Conservation (phyloP, 2,113 vertebrate species). For the Chunga burmeisteri region DNA sequence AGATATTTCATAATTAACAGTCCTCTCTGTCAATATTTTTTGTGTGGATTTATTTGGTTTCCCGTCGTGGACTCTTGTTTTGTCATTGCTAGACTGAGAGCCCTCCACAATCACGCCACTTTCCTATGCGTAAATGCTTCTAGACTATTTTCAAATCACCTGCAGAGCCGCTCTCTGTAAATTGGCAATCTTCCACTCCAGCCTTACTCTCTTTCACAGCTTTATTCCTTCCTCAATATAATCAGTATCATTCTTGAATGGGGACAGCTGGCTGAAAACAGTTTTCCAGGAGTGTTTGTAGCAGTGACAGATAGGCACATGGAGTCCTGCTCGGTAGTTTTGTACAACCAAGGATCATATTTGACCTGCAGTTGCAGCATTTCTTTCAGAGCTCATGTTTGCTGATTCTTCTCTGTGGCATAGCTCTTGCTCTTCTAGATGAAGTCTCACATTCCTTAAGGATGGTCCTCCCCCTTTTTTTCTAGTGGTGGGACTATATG, state of each 20-base stretch:
- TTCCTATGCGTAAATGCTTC: background rate
- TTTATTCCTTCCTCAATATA: background rate
- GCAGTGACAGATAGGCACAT: background rate
- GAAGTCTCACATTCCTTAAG: background rate
- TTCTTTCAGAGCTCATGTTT: background rate
- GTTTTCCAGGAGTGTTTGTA: background rate
- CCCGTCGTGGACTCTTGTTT: background rate
- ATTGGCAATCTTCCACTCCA: background rate
- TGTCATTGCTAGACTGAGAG: background rate
- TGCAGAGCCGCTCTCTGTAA: background rate
- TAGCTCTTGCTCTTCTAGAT: background rate
- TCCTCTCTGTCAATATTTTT: background rate
- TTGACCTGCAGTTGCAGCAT: background rate
- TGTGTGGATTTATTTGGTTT: background rate
- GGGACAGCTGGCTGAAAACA: background rate
- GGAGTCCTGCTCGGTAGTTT: background rate
- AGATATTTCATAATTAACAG: background rate
- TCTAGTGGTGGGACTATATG: fast-evolving
- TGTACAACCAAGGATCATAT: background rate
- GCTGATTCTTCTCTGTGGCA: background rate
- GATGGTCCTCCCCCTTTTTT: background rate
- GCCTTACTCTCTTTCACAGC: background rate
- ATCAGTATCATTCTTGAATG: background rate
- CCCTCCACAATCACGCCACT: background rate
- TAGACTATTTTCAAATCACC: background rate